Percentiles rank a stretch among this genome's conserved stretches.
Conservation (phyloP, 2,113 vertebrate genomes). For the Tor tambroides region DNA sequence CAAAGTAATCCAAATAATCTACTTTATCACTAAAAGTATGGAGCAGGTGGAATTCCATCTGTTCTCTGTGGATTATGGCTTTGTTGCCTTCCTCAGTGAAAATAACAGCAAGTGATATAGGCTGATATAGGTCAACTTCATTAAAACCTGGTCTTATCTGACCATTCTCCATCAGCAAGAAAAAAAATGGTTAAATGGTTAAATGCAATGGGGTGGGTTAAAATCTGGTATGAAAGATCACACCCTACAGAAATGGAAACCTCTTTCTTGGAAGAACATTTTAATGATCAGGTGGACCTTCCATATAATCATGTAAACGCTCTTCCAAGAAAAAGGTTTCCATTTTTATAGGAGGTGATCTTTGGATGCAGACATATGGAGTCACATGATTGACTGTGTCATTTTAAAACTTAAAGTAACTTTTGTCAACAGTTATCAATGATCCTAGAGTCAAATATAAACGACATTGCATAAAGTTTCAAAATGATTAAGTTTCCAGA, state of each 20-base stretch:
- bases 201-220: background rate
- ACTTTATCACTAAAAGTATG: slow-evolving; percentile 20
- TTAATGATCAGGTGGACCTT: background rate
- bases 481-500: background rate
- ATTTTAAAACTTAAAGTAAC: no score
- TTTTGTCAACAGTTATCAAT: no score
- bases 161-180: slow-evolving; percentile 39
- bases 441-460: background rate
- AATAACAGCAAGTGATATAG: slow-evolving; percentile 51
- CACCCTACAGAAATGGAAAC: background rate
- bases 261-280: background rate
- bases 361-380: background rate
- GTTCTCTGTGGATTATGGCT: slow-evolving; percentile 44
- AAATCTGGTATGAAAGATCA: background rate
- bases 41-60: slow-evolving; percentile 43
- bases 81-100: slow-evolving; percentile 16
- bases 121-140: slow-evolving; percentile 66
- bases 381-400: background rate
- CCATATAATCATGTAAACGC: no score
- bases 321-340: no score
- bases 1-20: background rate
- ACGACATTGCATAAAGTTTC: background rate
- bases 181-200: background rate
- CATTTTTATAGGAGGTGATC: no score
- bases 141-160: slow-evolving; percentile 56